These are phyloP conservation scores for Antennarius striatus DNA, from an alignment of 2,113 vertebrate species.

Conservation along the genomic window DNA sequence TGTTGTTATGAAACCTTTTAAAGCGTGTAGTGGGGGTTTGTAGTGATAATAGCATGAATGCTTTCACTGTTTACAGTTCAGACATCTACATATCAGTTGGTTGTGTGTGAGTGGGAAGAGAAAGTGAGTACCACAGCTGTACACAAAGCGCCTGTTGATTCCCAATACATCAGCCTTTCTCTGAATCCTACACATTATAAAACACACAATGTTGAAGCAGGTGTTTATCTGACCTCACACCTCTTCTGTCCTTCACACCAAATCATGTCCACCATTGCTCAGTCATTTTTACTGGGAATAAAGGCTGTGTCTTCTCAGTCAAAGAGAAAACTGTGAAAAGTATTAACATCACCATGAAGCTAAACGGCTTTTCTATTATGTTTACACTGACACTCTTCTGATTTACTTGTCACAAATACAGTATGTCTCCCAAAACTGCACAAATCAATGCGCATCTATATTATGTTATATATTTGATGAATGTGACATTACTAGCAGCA, in stretches of 20 bases:
- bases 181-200: constrained; percentile 27
- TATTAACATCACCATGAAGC: background rate
- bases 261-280: too few species aligned
- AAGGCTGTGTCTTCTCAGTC: too few species aligned
- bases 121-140: constrained; percentile 62
- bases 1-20: background rate
- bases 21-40: constrained; percentile 5
- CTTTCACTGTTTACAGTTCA: constrained; percentile 50
- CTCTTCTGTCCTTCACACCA: too few species aligned
- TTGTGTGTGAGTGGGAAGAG: constrained; percentile 43
- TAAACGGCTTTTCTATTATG: background rate
- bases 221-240: too few species aligned
- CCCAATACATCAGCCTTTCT: constrained; percentile 39
- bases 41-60: constrained; percentile 33
- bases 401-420: too few species aligned
- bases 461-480: too few species aligned
- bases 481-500: too few species aligned
- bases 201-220: too few species aligned
- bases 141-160: constrained; percentile 74
- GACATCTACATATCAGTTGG: constrained; percentile 36
- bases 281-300: too few species aligned
- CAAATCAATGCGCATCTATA: too few species aligned
- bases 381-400: background rate
- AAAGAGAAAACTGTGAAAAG: too few species aligned
- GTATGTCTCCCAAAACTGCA: too few species aligned